Conservation (phyloP, 2,113 vertebrate species). For the Nothocercus julius region DNA sequence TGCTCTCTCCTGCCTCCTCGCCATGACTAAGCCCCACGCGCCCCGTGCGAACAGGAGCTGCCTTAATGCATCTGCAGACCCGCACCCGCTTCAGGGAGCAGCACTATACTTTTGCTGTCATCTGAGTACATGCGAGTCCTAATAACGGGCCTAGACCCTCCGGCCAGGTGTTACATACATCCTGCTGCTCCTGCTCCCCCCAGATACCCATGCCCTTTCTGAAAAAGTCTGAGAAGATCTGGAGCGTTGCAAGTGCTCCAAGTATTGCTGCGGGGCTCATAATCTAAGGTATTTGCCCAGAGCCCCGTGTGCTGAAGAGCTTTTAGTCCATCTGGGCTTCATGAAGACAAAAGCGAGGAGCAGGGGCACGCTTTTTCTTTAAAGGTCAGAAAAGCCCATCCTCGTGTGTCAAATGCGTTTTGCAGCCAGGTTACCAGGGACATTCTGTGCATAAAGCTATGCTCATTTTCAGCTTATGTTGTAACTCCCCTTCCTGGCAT, state of each 20-base stretch:
- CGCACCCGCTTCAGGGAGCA: too few relatives aligned
- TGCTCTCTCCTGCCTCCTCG: background rate
- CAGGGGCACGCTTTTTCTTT: background rate
- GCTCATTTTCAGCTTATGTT: background rate
- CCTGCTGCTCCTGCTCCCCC: background rate
- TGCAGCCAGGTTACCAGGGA: background rate
- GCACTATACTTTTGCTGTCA: background rate
- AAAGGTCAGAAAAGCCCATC: background rate
- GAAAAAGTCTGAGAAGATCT: background rate
- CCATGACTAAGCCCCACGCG: too few relatives aligned
- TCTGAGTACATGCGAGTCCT: background rate
- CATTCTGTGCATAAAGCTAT: background rate
- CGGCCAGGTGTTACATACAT: background rate
- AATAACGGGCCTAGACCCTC: background rate
- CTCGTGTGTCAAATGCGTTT: background rate
- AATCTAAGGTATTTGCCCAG: background rate
- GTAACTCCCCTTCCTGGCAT: constrained; percentile 41
- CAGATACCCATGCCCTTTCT: background rate
- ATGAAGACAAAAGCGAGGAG: background rate
- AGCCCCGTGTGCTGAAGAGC: background rate
- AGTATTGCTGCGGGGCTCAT: background rate
- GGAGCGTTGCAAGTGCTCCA: background rate
- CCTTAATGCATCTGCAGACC: background rate
- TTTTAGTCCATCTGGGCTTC: background rate
- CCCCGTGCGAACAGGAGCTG: too few relatives aligned